phyloP scores from a whole-genome alignment of 2,888 invertebrate genomes.

The Pandemis heparana region DNA sequence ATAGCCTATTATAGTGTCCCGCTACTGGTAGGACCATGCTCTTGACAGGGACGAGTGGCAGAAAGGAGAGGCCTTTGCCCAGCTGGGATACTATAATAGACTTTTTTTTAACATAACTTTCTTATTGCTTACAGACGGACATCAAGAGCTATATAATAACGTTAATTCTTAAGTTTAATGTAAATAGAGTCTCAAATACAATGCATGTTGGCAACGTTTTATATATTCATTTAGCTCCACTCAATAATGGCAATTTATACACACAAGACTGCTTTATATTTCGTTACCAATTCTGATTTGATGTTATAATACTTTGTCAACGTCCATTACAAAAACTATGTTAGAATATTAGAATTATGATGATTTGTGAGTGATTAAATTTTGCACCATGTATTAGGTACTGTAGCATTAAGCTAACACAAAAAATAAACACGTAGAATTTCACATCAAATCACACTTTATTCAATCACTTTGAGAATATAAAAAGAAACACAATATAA shows the following conservation, averaged over 20 bases:
- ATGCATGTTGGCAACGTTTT: conserved; percentile 78
- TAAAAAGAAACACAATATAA: no score
- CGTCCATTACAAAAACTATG: conserved; percentile 55
- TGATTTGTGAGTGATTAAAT: not conserved
- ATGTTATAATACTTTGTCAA: conserved; percentile 67
- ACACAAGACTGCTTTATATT: conserved; percentile 44
- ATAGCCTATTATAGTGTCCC: no score
- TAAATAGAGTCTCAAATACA: conserved; percentile 49
- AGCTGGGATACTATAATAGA: no score
- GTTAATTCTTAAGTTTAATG: conserved; percentile 37
- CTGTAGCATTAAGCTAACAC: no score
- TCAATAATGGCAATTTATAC: conserved; percentile 43
- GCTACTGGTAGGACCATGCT: no score
- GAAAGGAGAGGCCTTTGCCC: no score
- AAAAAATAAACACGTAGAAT: no score
- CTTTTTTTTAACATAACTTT: not conserved
- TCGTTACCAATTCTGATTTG: conserved; percentile 42
- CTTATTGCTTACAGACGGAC: conserved; percentile 15
- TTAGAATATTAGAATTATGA: not conserved
- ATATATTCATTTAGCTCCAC: conserved; percentile 49
- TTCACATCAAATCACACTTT: no score
- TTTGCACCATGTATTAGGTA: not conserved
- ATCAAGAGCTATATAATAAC: conserved; percentile 15
- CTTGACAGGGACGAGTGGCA: no score
- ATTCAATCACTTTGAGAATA: no score